A percentile compares a stretch with the other conserved stretches of the same genome.
phyloP scores from a whole-genome alignment of 1,140 invertebrate genomes.

The Catajapyx aquilonaris region DNA sequence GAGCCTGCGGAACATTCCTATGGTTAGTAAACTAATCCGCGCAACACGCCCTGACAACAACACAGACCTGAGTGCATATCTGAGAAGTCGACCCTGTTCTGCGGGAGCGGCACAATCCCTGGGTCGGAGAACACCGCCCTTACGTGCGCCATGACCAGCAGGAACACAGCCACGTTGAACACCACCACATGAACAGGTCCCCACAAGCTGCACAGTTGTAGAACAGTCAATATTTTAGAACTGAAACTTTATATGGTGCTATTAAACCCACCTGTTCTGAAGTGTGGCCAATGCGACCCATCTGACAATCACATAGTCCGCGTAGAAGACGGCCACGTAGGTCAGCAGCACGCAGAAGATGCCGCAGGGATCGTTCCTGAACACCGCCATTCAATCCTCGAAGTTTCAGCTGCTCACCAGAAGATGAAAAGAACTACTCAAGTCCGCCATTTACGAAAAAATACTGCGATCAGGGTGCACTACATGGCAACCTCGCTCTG shows the following conservation, averaged over 20 bases:
- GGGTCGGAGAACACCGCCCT: constrained; percentile 75
- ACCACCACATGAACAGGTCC: constrained; percentile 56
- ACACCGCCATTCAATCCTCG: constrained; percentile 26
- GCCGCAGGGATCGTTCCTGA: constrained; percentile 65
- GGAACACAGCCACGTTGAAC: constrained; percentile 60
- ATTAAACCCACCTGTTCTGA: constrained; percentile 43
- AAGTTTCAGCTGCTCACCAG: too few relatives aligned
- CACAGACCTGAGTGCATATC: constrained; percentile 42
- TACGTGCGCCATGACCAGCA: constrained; percentile 53
- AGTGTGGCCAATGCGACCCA: constrained; percentile 71
- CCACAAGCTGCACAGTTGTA: constrained; percentile 48
- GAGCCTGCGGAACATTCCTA: constrained; percentile 9
- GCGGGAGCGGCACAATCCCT: constrained; percentile 63
- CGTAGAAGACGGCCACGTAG: constrained; percentile 64
- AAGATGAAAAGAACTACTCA: too few relatives aligned
- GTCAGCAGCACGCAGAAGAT: constrained; percentile 66
- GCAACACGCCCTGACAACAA: too few relatives aligned
- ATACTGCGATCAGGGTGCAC: too few relatives aligned
- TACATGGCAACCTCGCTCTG: too few relatives aligned
- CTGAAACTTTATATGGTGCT: constrained; percentile 5
- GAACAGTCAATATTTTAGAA: too few relatives aligned
- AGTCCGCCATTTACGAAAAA: too few relatives aligned
- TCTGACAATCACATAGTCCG: constrained; percentile 70
- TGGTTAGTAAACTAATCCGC: too few relatives aligned
- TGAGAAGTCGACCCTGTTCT: constrained; percentile 62